Percentiles rank a stretch among this genome's conserved stretches.
phyloP scores from a whole-genome alignment of 2,888 invertebrate genomes.

The Oscheius myriophilus region DNA sequence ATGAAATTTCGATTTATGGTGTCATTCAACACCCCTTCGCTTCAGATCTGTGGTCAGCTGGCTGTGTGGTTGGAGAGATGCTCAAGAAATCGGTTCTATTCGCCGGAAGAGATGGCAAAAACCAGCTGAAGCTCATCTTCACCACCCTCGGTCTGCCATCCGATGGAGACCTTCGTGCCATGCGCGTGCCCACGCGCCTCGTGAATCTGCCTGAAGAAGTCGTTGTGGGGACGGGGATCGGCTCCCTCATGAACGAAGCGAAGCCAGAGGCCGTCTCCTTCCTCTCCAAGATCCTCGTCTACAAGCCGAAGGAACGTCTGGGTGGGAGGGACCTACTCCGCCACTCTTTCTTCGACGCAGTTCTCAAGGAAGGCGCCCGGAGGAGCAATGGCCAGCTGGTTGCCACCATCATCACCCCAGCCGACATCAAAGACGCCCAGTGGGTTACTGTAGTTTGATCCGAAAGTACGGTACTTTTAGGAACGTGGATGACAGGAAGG shows the following conservation, averaged over 20 bases:
- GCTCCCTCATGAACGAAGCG: background rate
- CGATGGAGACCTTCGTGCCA: constrained; percentile 33
- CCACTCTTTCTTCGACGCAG: constrained; percentile 48
- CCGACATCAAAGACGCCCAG: constrained; percentile 38
- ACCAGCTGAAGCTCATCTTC: constrained; percentile 42
- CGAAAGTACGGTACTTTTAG: background rate
- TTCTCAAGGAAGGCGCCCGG: constrained; percentile 35
- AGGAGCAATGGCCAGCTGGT: constrained; percentile 45
- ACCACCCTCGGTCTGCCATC: constrained; percentile 39
- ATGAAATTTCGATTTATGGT: no score
- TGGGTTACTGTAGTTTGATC: background rate
- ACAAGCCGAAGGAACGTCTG: constrained; percentile 52
- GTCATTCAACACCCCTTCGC: no score
- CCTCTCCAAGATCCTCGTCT: constrained; percentile 47
- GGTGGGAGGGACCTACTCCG: constrained; percentile 49
- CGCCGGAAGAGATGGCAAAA: constrained; percentile 44
- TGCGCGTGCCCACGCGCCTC: constrained; percentile 31
- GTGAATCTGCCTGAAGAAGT: constrained; percentile 5
- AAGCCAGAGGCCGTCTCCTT: constrained; percentile 39
- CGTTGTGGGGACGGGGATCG: background rate
- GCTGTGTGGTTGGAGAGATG: constrained; percentile 61
- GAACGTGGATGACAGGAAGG: no score
- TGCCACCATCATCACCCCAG: constrained; percentile 37
- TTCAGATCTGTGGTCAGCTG: constrained; percentile 59
- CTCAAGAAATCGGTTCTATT: constrained; percentile 43